Conservation (phyloP, 2,797 vertebrate species). For the Fistularia tabacaria region DNA sequence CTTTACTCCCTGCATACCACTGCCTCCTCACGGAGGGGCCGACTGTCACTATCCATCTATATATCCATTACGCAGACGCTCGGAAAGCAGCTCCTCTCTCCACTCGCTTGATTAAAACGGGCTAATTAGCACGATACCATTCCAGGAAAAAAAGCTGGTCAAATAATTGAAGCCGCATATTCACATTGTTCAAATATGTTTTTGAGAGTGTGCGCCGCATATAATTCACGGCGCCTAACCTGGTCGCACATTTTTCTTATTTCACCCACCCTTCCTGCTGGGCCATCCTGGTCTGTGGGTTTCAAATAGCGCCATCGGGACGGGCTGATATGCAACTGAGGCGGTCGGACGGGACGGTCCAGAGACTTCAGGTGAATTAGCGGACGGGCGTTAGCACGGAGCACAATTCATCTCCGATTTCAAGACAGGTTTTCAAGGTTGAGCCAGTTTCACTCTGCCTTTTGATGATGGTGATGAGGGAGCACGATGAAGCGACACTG, state of each 20-base stretch:
- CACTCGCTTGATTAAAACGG: conserved; percentile 52
- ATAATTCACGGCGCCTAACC: conserved; percentile 13
- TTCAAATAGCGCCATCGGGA: too few relatives aligned
- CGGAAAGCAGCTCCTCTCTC: conserved; percentile 29
- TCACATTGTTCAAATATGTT: conserved; percentile 22
- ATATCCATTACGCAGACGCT: conserved; percentile 52
- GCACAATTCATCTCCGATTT: too few relatives aligned
- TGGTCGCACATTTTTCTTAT: conserved; percentile 3
- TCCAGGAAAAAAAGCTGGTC: conserved; percentile 25
- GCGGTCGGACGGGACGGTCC: too few relatives aligned
- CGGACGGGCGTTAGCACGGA: too few relatives aligned
- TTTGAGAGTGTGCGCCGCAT: conserved; percentile 6
- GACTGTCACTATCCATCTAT: conserved; percentile 67
- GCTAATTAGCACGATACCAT: conserved; percentile 43
- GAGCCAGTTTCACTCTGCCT: not conserved
- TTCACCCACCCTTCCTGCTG: not conserved
- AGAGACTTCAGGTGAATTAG: too few relatives aligned
- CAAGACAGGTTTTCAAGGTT: not conserved
- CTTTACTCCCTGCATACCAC: conserved; percentile 48
- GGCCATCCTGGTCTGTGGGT: too few relatives aligned
- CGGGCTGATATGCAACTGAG: too few relatives aligned
- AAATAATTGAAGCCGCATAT: conserved; percentile 27
- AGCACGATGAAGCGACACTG: conserved; percentile 3
- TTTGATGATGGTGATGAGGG: not conserved
- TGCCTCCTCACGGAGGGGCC: conserved; percentile 45